These are phyloP conservation scores for Telmatochromis brachygnathus DNA, from an alignment of 2,113 vertebrate species.

Conservation along the genomic window DNA sequence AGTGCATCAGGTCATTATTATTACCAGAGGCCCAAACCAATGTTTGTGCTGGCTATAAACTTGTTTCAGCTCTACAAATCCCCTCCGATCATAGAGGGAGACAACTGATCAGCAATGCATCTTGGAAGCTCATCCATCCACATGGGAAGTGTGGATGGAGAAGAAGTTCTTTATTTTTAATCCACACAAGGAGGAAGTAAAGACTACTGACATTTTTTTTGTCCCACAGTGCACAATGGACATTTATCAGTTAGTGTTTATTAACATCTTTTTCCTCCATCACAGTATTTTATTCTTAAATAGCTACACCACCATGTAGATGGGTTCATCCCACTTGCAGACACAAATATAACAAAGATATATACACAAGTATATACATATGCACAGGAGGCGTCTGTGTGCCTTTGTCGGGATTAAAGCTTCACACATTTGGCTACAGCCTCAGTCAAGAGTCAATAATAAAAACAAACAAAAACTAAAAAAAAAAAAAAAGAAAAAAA, in stretches of 20 bases:
- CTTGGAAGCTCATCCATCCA: neutral
- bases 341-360: slow-evolving; percentile 53
- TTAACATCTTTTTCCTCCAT: slow-evolving; percentile 15
- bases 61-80: neutral
- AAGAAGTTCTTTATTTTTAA: neutral
- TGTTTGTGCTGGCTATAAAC: accelerated
- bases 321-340: neutral
- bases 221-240: neutral
- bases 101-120: neutral
- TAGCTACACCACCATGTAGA: slow-evolving; percentile 48
- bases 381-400: slow-evolving; percentile 36
- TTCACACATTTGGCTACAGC: slow-evolving; percentile 48
- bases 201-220: neutral
- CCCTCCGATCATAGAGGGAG: neutral
- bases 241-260: slow-evolving; percentile 57
- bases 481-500: too few relatives aligned
- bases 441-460: slow-evolving; percentile 22
- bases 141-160: neutral
- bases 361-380: slow-evolving; percentile 67
- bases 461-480: too few relatives aligned
- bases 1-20: neutral
- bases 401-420: slow-evolving; percentile 15
- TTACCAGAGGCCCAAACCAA: neutral
- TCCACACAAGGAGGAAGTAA: neutral
- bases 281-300: slow-evolving; percentile 42